Evolutionary conservation across 2,113 vertebrate genomes (phyloP).

Genomic region (Zosterops lateralis): DNA sequence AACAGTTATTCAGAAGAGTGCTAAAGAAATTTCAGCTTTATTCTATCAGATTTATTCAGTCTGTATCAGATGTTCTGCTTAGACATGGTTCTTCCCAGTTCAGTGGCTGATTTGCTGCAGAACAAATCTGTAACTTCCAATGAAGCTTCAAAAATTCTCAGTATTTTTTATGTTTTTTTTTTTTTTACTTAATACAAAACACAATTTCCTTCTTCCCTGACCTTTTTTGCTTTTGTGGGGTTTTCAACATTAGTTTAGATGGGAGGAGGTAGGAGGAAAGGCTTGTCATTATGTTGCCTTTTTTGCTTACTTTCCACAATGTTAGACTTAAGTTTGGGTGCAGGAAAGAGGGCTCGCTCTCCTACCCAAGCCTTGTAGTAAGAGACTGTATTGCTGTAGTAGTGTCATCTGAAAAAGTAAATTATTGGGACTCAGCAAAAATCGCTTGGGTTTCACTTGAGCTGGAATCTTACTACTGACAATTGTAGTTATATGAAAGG

Average conservation of each 20-base stretch:
- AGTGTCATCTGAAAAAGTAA: background rate
- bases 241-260: background rate
- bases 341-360: background rate
- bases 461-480: background rate
- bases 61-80: background rate
- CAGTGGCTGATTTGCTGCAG: background rate
- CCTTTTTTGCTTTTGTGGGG: background rate
- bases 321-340: background rate
- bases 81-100: background rate
- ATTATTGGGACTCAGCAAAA: background rate
- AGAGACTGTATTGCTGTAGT: background rate
- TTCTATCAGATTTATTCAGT: background rate
- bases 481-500: background rate
- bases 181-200: background rate
- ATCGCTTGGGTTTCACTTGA: background rate
- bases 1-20: background rate
- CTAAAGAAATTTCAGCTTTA: background rate
- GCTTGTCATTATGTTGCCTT: background rate
- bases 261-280: background rate
- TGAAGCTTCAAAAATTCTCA: background rate
- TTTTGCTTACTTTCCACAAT: background rate
- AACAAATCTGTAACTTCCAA: background rate
- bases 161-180: background rate
- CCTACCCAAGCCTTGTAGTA: background rate
- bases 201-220: background rate